phyloP scores from a whole-genome alignment of 2,113 vertebrate genomes.

The Puffinus mauretanicus region DNA sequence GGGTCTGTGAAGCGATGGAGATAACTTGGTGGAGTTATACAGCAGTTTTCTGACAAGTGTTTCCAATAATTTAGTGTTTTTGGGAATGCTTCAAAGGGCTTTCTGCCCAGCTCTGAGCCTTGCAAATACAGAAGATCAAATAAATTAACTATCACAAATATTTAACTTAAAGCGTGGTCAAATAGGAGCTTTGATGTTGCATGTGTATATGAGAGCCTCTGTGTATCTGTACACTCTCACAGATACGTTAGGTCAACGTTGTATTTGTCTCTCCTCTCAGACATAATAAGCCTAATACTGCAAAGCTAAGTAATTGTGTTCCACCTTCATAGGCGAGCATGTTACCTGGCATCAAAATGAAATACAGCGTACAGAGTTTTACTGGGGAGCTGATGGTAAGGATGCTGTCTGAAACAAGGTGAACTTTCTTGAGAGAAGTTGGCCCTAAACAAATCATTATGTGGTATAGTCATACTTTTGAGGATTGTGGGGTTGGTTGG shows the following conservation, averaged over 20 bases:
- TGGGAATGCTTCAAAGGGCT: slow-evolving; percentile 51
- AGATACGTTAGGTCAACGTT: accelerated
- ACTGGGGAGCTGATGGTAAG: neutral
- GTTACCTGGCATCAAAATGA: neutral
- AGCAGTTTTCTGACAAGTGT: neutral
- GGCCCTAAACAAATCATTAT: neutral
- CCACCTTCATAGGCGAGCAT: accelerated
- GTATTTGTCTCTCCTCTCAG: neutral
- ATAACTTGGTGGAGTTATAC: neutral
- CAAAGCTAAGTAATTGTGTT: neutral
- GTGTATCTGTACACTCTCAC: neutral
- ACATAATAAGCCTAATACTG: neutral
- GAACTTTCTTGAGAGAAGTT: neutral
- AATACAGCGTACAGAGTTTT: accelerated
- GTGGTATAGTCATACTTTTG: neutral
- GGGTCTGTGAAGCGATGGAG: neutral
- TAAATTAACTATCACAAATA: slow-evolving; percentile 37
- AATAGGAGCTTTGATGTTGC: slow-evolving; percentile 45
- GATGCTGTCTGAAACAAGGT: neutral
- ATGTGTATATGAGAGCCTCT: neutral
- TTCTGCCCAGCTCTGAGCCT: slow-evolving; percentile 23
- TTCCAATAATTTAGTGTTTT: slow-evolving; percentile 19
- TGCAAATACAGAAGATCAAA: slow-evolving; percentile 14
- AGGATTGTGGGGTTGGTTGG: neutral
- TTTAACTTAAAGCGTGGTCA: slow-evolving; percentile 9